Conservation (phyloP, 2,113 vertebrate genomes). For the Saguinus midas region DNA sequence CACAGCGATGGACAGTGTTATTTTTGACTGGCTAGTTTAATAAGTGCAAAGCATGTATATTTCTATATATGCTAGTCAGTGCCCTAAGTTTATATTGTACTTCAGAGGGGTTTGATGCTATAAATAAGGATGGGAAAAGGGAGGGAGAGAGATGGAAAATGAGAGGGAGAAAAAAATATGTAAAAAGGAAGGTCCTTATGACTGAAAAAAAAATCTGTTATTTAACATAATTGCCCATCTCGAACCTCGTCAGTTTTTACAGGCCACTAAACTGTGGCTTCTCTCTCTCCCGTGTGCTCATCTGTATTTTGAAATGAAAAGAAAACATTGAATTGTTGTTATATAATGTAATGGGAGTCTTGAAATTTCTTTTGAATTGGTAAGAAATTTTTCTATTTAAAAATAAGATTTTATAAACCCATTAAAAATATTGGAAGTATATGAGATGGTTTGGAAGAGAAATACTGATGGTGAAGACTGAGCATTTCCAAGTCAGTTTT, state of each 20-base stretch:
- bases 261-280: neutral
- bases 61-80: neutral
- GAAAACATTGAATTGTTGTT: neutral
- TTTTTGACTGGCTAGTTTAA: neutral
- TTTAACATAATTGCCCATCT: neutral
- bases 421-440: neutral
- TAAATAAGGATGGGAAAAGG: neutral
- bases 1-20: neutral
- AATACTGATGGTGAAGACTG: neutral
- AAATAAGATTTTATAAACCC: neutral
- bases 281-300: neutral
- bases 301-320: conserved; percentile 4
- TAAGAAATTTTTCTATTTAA: conserved; percentile 21
- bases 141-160: too few relatives aligned
- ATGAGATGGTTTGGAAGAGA: neutral
- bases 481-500: neutral
- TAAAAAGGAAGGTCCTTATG: neutral
- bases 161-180: neutral
- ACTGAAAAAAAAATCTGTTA: neutral
- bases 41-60: neutral
- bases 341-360: neutral
- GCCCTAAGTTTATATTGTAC: neutral
- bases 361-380: conserved; percentile 25
- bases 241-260: neutral
- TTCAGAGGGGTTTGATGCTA: neutral